Evolutionary conservation across 2,797 vertebrate genomes (phyloP).

Genomic region (Champsocephalus gunnari): DNA sequence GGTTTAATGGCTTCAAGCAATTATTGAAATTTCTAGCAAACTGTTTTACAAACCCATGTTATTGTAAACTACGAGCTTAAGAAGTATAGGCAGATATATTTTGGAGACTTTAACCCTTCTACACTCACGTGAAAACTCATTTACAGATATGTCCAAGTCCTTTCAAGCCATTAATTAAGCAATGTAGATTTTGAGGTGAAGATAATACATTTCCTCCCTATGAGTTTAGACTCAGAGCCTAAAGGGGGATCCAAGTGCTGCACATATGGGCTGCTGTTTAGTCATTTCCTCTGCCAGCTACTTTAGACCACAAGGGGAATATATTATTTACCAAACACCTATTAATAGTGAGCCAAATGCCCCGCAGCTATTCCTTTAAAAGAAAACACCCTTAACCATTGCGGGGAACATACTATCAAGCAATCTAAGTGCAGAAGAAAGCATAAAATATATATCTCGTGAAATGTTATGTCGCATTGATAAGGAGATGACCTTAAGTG

Average conservation of each 20-base stretch:
- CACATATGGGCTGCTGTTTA: constrained; percentile 43
- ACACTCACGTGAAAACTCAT: neutral
- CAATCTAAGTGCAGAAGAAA: constrained; percentile 14
- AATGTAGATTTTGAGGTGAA: constrained; percentile 35
- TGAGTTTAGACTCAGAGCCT: constrained; percentile 42
- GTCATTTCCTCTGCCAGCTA: constrained; percentile 39
- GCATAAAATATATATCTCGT: constrained; percentile 9
- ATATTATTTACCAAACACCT: constrained; percentile 34
- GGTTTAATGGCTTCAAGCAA: neutral
- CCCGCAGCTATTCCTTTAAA: constrained; percentile 17
- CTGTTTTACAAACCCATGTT: neutral
- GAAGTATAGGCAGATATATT: constrained; percentile 6
- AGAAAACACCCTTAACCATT: constrained; percentile 27
- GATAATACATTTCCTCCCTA: constrained; percentile 52
- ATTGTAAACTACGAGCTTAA: neutral
- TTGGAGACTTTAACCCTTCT: constrained; percentile 1
- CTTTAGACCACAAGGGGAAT: constrained; percentile 42
- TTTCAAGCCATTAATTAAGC: neutral
- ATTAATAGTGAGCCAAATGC: constrained; percentile 11
- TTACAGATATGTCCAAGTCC: constrained; percentile 2
- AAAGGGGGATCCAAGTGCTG: constrained; percentile 51
- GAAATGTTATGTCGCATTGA: constrained; percentile 19
- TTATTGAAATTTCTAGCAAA: neutral
- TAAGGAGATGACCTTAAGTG: constrained; percentile 23
- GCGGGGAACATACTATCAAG: constrained; percentile 12